Evolutionary conservation across 2,113 vertebrate genomes (phyloP), one percentile per base, ranked within the genome.

Genomic region (Anser cygnoides): DNA sequence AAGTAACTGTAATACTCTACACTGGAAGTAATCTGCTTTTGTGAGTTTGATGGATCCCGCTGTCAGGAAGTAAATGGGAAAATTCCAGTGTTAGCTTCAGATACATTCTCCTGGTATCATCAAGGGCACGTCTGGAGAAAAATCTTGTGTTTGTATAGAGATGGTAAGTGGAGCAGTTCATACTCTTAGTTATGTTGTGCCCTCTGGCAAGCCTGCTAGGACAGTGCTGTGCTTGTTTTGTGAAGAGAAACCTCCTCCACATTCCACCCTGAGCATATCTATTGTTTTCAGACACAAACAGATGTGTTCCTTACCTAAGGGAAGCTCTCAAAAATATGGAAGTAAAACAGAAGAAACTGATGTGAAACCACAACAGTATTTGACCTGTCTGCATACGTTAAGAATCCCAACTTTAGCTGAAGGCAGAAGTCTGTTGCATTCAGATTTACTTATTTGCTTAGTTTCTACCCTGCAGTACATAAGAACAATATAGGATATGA

Each of bases 161-260:
- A 95, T 73, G 93, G 91, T 90, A 94, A 97, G 80, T 96, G 94
- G 95, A 97, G 92, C 89, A 96, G 94, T 94, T 97, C 97, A 94
- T 98, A 97, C 94, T 98, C 96, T 96, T 90, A 95, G 94, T 90
- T 90, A 95, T 86, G 74, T 93, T 96, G 84, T 96, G 93, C 97
- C 97, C 95, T 95, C 92, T 92, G 95, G 97, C 97, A 94, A 97
- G 91, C 94, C 96, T 94, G 84, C 87, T 92, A 96, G 92, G 95
- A 96, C 91, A 97, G 84, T 75, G 84, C 92, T 95, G 79, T 89
- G 91, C 97, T 98, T 96, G 96, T 98, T 97, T 95, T 92, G 87
- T 94, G 95, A 95, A 65, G 68, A 94, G 87, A 91, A 97, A 96
- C 92, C 81, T 96, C 96, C 94, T 97, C 80, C 83, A 62, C 94